Base-by-base conservation (phyloP, 2,888 invertebrate species). In the Phortica magna region DNA sequence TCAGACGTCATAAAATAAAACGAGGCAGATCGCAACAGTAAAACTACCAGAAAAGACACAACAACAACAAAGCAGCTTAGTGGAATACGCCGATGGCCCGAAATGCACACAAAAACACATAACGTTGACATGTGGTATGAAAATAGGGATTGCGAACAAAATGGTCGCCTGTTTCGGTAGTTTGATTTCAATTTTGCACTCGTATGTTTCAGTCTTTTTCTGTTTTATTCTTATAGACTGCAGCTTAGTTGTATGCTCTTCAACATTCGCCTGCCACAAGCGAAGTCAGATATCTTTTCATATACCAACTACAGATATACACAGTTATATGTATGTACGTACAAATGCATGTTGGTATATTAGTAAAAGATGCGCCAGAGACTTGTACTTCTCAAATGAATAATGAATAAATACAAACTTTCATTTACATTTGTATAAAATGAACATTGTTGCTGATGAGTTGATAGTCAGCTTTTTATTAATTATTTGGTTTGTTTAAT, bases 61-160 rank as follows among this genome's bases (percentile, higher is more conserved):
- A 48, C 48, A 31, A 67, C 14, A 61, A 61, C 61, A 61, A 61
- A 17, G 31, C 7, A 61, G 61, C 61, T 61, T 22, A 61, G 10
- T 7, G 7, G 19, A 59, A 59, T 61, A 22, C 10, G 22, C 22
- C n/a, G 61, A 61, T 31, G 39, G 14, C 4, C 74, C 42, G 41
- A 74, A 22, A 43, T 31, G 64, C 4, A 65, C 65, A 76, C 39
- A 73, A 17, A 74, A 2, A 41, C 57, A 71, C 39, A 74, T 17
- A 65, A 74, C 73, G 48, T 75, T 19, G 43, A 14, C 59, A 77
- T 81, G 74, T 83, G 81, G 81, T 79, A 78, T 79, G n/a, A 48
- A 12, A 10, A 19, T 17, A 61, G 4, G 61, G 22, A n/a, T 17
- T 22, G 22, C 1, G 75, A 72, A 41, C 76, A 43, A 75, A 79